A percentile compares a stretch with the other conserved stretches of the same genome.
Evolutionary conservation across 53 echinoderm and acorn worm species (phyloP).

Genomic region (Crossaster papposus): DNA sequence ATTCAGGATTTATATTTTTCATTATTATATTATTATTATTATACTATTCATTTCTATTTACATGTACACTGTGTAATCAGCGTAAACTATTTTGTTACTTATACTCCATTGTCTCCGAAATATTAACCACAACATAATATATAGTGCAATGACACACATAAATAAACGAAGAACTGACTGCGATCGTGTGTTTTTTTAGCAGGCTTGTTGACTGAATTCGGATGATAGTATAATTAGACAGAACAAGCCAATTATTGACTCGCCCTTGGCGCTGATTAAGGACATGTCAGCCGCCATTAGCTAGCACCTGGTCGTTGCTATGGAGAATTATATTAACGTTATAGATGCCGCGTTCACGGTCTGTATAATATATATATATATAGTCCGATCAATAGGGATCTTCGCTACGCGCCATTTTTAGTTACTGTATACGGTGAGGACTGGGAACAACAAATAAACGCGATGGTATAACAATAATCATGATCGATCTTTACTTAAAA

Average conservation of each 20-base stretch:
- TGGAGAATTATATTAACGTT: constrained; percentile 9
- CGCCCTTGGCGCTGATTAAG: not conserved
- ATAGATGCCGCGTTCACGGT: not conserved
- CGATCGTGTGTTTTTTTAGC: not conserved
- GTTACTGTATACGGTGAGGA: not conserved
- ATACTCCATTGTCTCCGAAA: too few relatives aligned
- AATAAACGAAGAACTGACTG: not conserved
- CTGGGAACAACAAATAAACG: not conserved
- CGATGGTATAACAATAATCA: not conserved
- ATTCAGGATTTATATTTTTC: too few relatives aligned
- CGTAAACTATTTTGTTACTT: too few relatives aligned
- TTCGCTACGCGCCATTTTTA: not conserved
- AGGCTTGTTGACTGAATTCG: not conserved
- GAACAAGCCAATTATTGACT: constrained; percentile 18
- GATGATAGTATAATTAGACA: not conserved
- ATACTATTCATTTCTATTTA: too few relatives aligned
- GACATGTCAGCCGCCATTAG: constrained; percentile 4
- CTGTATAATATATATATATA: too few relatives aligned
- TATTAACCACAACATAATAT: too few relatives aligned
- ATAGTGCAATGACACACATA: not conserved
- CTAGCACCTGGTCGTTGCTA: not conserved
- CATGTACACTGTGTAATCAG: too few relatives aligned
- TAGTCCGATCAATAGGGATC: not conserved
- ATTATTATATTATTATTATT: too few relatives aligned
- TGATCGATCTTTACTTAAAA: not conserved